Evolutionary conservation across 1,140 invertebrate genomes (phyloP).

Genomic region (Olivierus martensii): DNA sequence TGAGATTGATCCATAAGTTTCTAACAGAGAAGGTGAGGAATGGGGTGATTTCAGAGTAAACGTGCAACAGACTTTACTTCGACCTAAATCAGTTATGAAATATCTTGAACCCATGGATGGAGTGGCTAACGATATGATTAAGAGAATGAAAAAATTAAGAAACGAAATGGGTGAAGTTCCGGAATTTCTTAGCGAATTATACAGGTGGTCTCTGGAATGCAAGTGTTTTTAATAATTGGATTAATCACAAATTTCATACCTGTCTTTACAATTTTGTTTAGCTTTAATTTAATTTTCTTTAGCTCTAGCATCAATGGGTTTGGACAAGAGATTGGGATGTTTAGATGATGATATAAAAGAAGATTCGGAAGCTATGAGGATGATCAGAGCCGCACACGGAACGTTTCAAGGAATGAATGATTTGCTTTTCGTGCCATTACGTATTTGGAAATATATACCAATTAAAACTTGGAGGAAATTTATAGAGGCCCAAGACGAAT

Average conservation of each 20-base stretch:
- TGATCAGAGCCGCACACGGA: slow-evolving; percentile 53
- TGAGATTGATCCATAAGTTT: slow-evolving; percentile 15
- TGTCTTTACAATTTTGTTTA: not conserved
- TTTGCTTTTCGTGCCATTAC: slow-evolving; percentile 58
- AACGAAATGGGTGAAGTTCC: slow-evolving; percentile 21
- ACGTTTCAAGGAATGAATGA: slow-evolving; percentile 54
- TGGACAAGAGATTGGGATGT: slow-evolving; percentile 25
- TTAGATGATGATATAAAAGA: slow-evolving; percentile 14
- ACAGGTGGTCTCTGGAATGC: slow-evolving; percentile 31
- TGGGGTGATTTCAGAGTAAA: too few species aligned
- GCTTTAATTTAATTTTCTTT: too few species aligned
- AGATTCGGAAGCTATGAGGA: slow-evolving; percentile 45
- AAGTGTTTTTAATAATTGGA: slow-evolving; percentile 11
- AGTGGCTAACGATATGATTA: slow-evolving; percentile 15
- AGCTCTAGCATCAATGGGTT: slow-evolving; percentile 23
- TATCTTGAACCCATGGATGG: slow-evolving; percentile 11
- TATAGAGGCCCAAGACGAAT: slow-evolving; percentile 4
- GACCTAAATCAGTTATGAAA: slow-evolving; percentile 11
- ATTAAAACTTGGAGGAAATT: slow-evolving; percentile 37
- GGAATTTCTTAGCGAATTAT: slow-evolving; percentile 24
- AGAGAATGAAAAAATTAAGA: slow-evolving; percentile 3
- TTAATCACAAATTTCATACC: not conserved
- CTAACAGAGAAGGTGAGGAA: slow-evolving; percentile 5
- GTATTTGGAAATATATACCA: slow-evolving; percentile 53
- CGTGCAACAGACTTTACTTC: slow-evolving; percentile 15